Evolutionary conservation across 23 tunicate genomes (phyloP).

Genomic region (Halocynthia roretzi): DNA sequence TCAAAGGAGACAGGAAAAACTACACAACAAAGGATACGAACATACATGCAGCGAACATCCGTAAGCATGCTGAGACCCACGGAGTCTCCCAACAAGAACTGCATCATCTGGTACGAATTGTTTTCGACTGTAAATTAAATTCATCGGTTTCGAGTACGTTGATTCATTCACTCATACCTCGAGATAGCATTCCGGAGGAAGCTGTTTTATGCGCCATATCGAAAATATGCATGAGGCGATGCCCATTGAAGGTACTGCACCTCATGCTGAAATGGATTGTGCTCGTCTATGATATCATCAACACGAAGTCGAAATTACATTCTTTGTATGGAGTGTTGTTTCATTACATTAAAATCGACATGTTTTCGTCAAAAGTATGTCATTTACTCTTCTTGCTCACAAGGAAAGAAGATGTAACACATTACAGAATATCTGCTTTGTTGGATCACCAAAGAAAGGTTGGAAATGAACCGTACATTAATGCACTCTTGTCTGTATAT

Average conservation of each 20-base stretch:
- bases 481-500: constrained; percentile 43
- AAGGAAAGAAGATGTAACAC: constrained; percentile 50
- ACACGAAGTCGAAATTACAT: constrained; percentile 28
- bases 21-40: too few species aligned
- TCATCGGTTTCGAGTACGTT: too few species aligned
- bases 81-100: too few species aligned
- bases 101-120: too few species aligned
- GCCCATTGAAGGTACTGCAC: constrained; percentile 12
- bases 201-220: constrained; percentile 25
- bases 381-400: constrained; percentile 51
- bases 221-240: constrained; percentile 13
- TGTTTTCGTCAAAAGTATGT: constrained; percentile 41
- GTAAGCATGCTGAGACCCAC: too few species aligned
- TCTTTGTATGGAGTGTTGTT: constrained; percentile 43
- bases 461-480: constrained; percentile 32
- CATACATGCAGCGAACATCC: too few species aligned
- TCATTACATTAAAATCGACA: constrained; percentile 41
- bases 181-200: too few species aligned
- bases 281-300: constrained; percentile 37
- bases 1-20: too few species aligned
- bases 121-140: too few species aligned
- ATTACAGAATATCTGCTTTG: constrained; percentile 33
- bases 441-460: constrained; percentile 31
- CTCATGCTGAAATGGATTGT: constrained; percentile 48
- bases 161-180: too few species aligned